These are phyloP conservation scores for Xylocopa sonorina DNA, from an alignment of 1,140 invertebrate species.

Conservation along the genomic window DNA sequence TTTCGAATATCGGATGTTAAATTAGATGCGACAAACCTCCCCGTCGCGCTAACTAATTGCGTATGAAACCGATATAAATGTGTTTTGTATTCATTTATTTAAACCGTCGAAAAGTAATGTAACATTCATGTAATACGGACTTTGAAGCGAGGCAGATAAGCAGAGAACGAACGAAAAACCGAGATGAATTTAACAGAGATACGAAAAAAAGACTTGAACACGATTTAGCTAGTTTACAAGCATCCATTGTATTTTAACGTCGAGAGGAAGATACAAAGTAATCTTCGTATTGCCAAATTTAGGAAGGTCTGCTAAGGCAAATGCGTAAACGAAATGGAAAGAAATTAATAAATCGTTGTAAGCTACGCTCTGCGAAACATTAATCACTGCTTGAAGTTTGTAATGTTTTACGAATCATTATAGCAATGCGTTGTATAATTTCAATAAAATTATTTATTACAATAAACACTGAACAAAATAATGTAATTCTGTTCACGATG, in stretches of 20 bases:
- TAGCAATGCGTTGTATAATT: conserved; percentile 78
- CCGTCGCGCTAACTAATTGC: conserved; percentile 18
- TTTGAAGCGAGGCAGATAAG: conserved; percentile 14
- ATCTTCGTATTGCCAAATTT: conserved; percentile 55
- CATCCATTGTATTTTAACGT: conserved; percentile 45
- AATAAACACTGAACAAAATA: conserved; percentile 61
- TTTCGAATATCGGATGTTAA: conserved; percentile 25
- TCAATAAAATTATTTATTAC: conserved; percentile 82
- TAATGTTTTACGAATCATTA: conserved; percentile 77
- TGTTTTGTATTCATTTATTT: conserved; percentile 39
- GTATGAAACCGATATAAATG: conserved; percentile 28
- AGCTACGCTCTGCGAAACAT: conserved; percentile 72
- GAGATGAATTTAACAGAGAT: conserved; percentile 9
- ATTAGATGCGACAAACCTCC: conserved; percentile 19
- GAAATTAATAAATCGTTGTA: conserved; percentile 67
- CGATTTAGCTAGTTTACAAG: conserved; percentile 37
- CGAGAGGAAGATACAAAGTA: background rate
- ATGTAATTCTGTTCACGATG: conserved; percentile 10
- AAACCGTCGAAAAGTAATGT: conserved; percentile 19
- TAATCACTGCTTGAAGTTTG: conserved; percentile 78
- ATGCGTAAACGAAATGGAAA: conserved; percentile 54
- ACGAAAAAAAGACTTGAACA: conserved; percentile 28
- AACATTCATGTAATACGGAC: conserved; percentile 11
- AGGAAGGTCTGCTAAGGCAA: conserved; percentile 52
- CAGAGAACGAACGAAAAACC: background rate